These are phyloP conservation scores for Lasioglossum baleicum DNA, from an alignment of 1,140 invertebrate species.

Conservation along the genomic window DNA sequence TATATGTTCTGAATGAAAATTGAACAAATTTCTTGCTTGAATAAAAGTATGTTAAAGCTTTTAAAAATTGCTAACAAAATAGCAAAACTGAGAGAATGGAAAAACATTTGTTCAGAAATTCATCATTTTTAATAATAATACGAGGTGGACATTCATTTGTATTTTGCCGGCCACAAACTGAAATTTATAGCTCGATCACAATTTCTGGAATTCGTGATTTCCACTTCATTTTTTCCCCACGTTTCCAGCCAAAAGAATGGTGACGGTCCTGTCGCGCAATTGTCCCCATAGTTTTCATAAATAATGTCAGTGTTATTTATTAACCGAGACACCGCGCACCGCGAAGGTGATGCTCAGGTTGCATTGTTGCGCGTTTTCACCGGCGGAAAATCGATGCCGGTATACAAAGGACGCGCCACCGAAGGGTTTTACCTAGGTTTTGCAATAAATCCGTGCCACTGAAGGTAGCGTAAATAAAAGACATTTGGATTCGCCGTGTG, in stretches of 20 bases:
- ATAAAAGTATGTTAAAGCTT: too few species aligned
- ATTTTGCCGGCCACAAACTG: too few species aligned
- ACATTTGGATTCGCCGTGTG: neutral
- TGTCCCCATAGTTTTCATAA: constrained; percentile 20
- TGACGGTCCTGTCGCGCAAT: constrained; percentile 16
- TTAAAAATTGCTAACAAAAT: too few species aligned
- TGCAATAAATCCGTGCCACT: neutral
- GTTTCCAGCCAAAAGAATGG: neutral
- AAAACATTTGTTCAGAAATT: neutral
- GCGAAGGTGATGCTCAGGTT: constrained; percentile 17
- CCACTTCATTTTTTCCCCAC: neutral
- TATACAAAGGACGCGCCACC: neutral
- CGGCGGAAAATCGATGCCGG: constrained; percentile 6
- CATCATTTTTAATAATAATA: neutral
- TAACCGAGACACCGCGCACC: constrained; percentile 19
- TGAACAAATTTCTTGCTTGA: too few species aligned
- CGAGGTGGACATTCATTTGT: neutral
- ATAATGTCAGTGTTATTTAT: constrained; percentile 35
- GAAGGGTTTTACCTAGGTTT: constrained; percentile 3
- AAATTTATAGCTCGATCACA: constrained; percentile 25
- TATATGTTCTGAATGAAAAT: too few species aligned
- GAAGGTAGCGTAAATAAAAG: constrained; percentile 1
- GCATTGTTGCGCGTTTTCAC: constrained; percentile 26
- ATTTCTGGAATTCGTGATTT: neutral
- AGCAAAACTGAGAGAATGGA: too few species aligned